A percentile compares a stretch with the other conserved stretches of the same genome.
phyloP scores from a whole-genome alignment of 2,797 vertebrate genomes.

The Acrossocheilus fasciatus region DNA sequence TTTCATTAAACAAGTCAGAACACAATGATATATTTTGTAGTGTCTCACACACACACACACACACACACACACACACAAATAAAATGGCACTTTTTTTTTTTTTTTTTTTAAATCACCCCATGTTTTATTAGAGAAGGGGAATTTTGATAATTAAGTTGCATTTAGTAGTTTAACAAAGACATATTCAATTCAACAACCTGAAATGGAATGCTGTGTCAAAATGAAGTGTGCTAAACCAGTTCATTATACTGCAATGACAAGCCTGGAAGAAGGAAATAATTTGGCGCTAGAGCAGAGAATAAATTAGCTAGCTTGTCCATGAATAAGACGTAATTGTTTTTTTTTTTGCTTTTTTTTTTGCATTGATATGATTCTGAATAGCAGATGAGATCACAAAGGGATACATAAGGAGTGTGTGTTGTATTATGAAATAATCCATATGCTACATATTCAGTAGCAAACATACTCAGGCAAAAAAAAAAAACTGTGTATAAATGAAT shows the following conservation, averaged over 20 bases:
- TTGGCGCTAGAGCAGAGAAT: slow-evolving; percentile 32
- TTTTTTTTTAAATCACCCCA: slow-evolving; percentile 45
- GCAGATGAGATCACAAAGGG: neutral
- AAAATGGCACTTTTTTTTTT: neutral
- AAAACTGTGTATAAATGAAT: neutral
- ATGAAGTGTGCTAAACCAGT: slow-evolving; percentile 52
- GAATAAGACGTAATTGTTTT: neutral
- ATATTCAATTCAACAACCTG: slow-evolving; percentile 48
- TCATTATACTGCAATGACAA: slow-evolving; percentile 47
- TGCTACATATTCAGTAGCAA: neutral
- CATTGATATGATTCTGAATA: neutral
- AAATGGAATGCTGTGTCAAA: slow-evolving; percentile 57
- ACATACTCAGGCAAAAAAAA: neutral
- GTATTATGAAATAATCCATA: neutral
- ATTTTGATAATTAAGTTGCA: slow-evolving; percentile 62
- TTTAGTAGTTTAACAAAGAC: slow-evolving; percentile 68
- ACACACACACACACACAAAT: slow-evolving; percentile 30
- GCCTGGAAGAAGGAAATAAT: slow-evolving; percentile 33
- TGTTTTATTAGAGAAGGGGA: slow-evolving; percentile 74
- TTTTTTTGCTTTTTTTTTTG: neutral
- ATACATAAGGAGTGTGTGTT: neutral
- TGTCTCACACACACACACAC: slow-evolving; percentile 38
- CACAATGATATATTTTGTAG: neutral
- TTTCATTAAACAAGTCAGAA: neutral
- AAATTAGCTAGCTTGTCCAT: slow-evolving; percentile 18